These are phyloP conservation scores for Epizoanthus stellaris DNA, from an alignment of 92 coral and sea anemone species.

Conservation along the genomic window DNA sequence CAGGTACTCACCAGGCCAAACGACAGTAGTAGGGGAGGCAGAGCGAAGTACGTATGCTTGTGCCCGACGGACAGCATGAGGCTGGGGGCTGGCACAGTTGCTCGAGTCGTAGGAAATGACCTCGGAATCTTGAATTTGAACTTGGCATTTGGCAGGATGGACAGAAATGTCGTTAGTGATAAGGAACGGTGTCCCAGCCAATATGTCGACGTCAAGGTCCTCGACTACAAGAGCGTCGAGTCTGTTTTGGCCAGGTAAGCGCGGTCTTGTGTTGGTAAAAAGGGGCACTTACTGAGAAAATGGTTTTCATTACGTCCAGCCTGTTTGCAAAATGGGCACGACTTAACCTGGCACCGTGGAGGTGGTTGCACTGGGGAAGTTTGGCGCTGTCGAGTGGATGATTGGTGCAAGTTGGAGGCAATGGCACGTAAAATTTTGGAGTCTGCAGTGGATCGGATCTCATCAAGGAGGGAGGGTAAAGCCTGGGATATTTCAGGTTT, in stretches of 20 bases:
- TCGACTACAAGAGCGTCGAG: slow-evolving; percentile 33
- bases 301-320: no score
- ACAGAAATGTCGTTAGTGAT: slow-evolving; percentile 52
- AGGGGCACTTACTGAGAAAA: slow-evolving; percentile 19
- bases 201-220: slow-evolving; percentile 8
- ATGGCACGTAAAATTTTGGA: no score
- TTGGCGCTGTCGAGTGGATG: no score
- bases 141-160: slow-evolving; percentile 61
- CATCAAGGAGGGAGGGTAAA: no score
- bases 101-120: slow-evolving; percentile 27
- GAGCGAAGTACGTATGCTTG: background rate
- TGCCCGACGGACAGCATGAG: slow-evolving; percentile 38
- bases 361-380: no score
- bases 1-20: slow-evolving; percentile 67
- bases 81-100: background rate
- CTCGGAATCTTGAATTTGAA: slow-evolving; percentile 56
- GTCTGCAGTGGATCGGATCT: no score
- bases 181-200: slow-evolving; percentile 20
- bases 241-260: background rate
- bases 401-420: no score
- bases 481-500: no score
- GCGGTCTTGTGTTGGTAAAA: background rate
- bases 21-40: slow-evolving; percentile 49
- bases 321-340: slow-evolving; percentile 14
- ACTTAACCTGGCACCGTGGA: background rate